Evolutionary conservation across 2,888 invertebrate genomes (phyloP).

Genomic region (Metopia argyrocephala): DNA sequence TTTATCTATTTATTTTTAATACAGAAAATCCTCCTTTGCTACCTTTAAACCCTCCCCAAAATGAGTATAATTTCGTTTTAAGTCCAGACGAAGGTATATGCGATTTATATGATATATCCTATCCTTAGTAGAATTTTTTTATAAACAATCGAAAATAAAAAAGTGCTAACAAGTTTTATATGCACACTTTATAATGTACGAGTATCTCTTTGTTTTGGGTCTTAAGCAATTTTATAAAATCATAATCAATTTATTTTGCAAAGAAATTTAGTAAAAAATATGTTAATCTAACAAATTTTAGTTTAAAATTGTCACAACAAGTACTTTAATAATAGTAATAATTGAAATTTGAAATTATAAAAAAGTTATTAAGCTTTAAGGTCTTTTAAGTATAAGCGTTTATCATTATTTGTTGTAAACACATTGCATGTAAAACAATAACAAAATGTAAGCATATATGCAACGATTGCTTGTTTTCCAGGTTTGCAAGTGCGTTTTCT

Average conservation of each 20-base stretch:
- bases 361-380: no score
- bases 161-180: background rate
- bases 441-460: no score
- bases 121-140: conserved; percentile 64
- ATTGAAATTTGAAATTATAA: no score
- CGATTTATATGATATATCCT: conserved; percentile 76
- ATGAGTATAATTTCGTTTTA: conserved; percentile 75
- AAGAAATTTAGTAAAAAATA: conserved; percentile 50
- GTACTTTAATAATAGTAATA: background rate
- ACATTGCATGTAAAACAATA: no score
- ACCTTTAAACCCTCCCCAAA: conserved; percentile 75
- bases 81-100: conserved; percentile 76
- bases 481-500: no score
- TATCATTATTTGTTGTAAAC: no score
- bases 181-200: background rate
- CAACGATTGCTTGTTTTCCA: no score
- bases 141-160: conserved; percentile 23
- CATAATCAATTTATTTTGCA: conserved; percentile 32
- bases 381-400: no score
- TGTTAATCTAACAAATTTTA: conserved; percentile 28
- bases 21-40: conserved; percentile 75
- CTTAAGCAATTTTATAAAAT: conserved; percentile 18
- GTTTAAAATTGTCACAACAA: conserved; percentile 17
- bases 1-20: conserved; percentile 48
- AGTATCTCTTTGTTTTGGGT: conserved; percentile 16